Evolutionary conservation across 2,797 vertebrate genomes (phyloP), one percentile per base, ranked within the genome.

Genomic region (Gambelia wislizenii): DNA sequence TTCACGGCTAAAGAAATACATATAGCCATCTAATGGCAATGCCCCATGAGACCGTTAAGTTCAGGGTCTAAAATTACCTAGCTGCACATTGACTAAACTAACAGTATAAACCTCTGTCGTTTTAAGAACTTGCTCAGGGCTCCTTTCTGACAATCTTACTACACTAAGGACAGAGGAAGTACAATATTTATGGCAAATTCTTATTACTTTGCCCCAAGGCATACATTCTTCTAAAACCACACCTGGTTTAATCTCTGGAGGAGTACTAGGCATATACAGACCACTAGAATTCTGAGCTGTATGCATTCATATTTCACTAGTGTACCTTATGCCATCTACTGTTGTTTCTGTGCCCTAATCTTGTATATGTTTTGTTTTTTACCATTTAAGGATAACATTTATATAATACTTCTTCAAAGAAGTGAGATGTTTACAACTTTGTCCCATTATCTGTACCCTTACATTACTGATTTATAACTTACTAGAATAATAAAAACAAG

Each of bases 111-210:
- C 89, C 74, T 91, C 88, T 88, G 77, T 74, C 83, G 84, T 79
- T 89, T 94, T 87, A 44, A 95, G 69, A 89, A 95, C 94, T 95
- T 90, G 86, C 56, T 36, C 90, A 91, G 86, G 94, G 81, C 87
- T 91, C 86, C 85, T 89, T 92, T 78, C 85, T 92, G 94, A 94
- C 94, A 94, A 1, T 85, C 52, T 1, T 13, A 86, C 69, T 54
- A 89, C 87, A 84, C 80, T 74, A 76, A 82, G 89, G 78, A 91
- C 91, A 90, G 76, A 95, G 93, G 94, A 95, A 95, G 80, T 59
- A 12, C 85, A 94, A 92, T 91, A 94, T 95, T 96, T 84, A 3
- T 72, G 83, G 74, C 79, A 39, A 94, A 93, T 95, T 94, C 77
- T 18, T 86, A 2, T 86, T 87, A 39, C 74, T 92, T 94, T 90